Conservation (phyloP, 2,797 vertebrate species). For the Atherinosoma microstoma region DNA sequence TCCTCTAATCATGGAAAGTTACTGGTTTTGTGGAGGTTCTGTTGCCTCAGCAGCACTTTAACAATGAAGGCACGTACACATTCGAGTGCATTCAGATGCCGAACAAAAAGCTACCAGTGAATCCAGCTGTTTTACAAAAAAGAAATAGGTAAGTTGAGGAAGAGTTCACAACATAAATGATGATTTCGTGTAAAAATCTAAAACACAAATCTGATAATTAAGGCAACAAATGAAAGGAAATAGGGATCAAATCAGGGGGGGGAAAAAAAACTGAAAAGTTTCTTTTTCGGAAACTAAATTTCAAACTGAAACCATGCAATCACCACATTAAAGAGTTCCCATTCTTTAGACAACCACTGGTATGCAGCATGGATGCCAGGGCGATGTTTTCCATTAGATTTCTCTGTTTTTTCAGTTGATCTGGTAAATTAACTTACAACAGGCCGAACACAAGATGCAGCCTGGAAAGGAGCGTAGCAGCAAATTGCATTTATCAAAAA, state of each 20-base stretch:
- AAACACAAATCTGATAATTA: conserved; percentile 67
- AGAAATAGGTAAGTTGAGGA: conserved; percentile 47
- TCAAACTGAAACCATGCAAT: conserved; percentile 81
- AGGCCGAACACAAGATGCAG: conserved; percentile 83
- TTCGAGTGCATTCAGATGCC: conserved; percentile 29
- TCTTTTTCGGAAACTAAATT: conserved; percentile 82
- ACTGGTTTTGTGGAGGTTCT: conserved; percentile 68
- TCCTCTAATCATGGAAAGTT: conserved; percentile 61
- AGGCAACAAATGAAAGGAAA: conserved; percentile 78
- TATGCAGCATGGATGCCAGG: conserved; percentile 80
- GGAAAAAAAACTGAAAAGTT: conserved; percentile 74
- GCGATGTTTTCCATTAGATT: conserved; percentile 85
- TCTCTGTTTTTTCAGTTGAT: conserved; percentile 83
- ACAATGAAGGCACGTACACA: conserved; percentile 36
- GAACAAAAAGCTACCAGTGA: conserved; percentile 37
- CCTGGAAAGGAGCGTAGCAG: conserved; percentile 82
- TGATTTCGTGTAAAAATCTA: conserved; percentile 52
- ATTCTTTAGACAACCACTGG: conserved; percentile 81
- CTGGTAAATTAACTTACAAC: conserved; percentile 88
- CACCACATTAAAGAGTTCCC: conserved; percentile 84
- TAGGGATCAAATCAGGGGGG: conserved; percentile 65
- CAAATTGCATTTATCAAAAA: conserved; percentile 86
- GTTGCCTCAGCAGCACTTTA: conserved; percentile 56
- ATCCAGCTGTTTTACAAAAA: conserved; percentile 58
- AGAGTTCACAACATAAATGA: conserved; percentile 61